Conservation (phyloP, 2,797 vertebrate genomes). For the Anabas testudineus region DNA sequence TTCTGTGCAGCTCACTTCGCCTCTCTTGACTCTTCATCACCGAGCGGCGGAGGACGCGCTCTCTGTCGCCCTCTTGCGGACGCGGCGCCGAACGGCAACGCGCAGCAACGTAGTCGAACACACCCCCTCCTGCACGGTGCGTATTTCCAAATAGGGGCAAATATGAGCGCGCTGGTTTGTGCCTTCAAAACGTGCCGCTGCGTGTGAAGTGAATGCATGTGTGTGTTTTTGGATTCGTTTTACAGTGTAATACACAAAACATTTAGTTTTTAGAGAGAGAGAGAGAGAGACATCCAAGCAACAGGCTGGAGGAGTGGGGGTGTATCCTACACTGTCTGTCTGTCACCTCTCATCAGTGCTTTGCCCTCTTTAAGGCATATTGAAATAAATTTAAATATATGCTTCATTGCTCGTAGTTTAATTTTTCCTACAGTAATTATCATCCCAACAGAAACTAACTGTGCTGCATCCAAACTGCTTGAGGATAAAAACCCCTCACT, state of each 20-base stretch:
- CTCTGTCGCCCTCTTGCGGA: constrained; percentile 64
- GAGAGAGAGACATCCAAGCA: neutral
- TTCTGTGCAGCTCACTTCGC: fast-evolving
- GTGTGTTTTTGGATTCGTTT: neutral
- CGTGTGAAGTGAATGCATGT: neutral
- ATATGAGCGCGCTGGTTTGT: constrained; percentile 69
- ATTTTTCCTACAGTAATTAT: neutral
- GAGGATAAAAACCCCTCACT: constrained; percentile 1
- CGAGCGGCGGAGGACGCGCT: constrained; percentile 1
- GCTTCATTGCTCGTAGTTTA: no score
- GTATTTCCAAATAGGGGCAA: constrained; percentile 82
- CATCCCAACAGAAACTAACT: constrained; percentile 11
- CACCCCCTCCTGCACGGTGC: constrained; percentile 41
- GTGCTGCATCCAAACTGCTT: constrained; percentile 23
- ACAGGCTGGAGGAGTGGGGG: neutral
- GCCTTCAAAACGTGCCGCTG: constrained; percentile 38
- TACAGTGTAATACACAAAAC: neutral
- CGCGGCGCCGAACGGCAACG: neutral
- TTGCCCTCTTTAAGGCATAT: neutral
- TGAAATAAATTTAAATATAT: no score
- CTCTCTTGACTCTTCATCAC: constrained; percentile 29
- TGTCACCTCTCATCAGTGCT: neutral
- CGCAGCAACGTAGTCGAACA: constrained; percentile 49
- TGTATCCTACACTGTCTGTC: no score
- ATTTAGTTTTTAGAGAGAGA: no score